Evolutionary conservation across 2,888 invertebrate genomes (phyloP).

Genomic region (Zonitis immaculata): DNA sequence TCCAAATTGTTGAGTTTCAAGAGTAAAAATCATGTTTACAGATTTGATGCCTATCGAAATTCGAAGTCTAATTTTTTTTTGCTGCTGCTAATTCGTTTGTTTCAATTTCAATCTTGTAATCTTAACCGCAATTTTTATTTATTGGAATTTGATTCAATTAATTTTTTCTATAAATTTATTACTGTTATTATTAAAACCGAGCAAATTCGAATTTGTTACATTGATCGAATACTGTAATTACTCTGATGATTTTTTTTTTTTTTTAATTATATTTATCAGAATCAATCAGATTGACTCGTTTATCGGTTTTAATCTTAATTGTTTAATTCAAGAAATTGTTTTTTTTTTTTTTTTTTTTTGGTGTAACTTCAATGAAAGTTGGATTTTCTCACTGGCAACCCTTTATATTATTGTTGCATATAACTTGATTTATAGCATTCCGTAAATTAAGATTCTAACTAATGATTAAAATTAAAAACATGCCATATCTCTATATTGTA

Average conservation of each 20-base stretch:
- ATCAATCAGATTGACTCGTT: neutral
- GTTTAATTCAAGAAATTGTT: neutral
- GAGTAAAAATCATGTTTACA: too few species aligned
- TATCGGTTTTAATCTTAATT: neutral
- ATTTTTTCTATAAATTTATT: too few species aligned
- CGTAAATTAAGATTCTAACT: conserved; percentile 20
- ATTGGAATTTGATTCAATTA: too few species aligned
- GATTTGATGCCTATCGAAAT: too few species aligned
- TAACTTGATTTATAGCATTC: conserved; percentile 24
- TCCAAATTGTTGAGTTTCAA: too few species aligned
- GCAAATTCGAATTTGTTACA: too few species aligned
- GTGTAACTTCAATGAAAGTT: too few species aligned
- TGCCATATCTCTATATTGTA: neutral
- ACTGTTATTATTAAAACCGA: too few species aligned
- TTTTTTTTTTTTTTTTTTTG: neutral
- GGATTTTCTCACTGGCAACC: conserved; percentile 18
- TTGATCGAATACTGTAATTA: neutral
- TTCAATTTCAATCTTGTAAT: too few species aligned
- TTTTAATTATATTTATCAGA: neutral
- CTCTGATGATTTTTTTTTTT: neutral
- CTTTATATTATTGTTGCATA: conserved; percentile 23
- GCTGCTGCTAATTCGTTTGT: too few species aligned
- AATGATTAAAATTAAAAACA: conserved; percentile 19
- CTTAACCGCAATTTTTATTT: too few species aligned
- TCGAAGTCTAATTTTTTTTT: too few species aligned